A percentile compares a stretch with the other conserved stretches of the same genome.
These are phyloP conservation scores for Puffinus mauretanicus DNA, from an alignment of 2,113 vertebrate species.

Conservation along the genomic window DNA sequence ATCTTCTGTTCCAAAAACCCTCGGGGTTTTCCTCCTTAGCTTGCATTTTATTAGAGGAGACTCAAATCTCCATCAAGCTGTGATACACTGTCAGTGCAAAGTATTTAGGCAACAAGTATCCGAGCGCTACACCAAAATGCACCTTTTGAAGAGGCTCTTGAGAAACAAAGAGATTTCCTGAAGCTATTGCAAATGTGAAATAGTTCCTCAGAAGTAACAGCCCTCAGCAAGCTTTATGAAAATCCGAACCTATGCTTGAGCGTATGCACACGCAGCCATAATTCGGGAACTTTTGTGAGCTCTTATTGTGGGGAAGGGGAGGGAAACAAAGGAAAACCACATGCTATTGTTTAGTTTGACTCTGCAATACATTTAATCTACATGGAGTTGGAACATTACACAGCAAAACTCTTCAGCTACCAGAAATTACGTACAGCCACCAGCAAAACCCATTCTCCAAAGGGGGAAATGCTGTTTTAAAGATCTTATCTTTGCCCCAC, in stretches of 20 bases:
- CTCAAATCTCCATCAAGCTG: conserved; percentile 10
- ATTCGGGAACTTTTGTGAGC: background rate
- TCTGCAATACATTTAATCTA: background rate
- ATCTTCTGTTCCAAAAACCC: conserved; percentile 56
- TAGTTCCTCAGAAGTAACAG: background rate
- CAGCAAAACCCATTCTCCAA: background rate
- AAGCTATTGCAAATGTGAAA: background rate
- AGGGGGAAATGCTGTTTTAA: background rate
- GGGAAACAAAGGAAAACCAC: conserved; percentile 22
- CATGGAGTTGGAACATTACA: background rate
- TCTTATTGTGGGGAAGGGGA: background rate
- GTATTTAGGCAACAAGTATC: background rate
- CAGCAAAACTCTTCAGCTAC: background rate
- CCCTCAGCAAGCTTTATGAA: conserved; percentile 20
- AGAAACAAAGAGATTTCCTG: background rate
- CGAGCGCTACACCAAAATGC: background rate
- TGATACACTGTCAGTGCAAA: background rate
- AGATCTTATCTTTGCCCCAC: background rate
- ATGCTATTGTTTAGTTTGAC: conserved; percentile 3
- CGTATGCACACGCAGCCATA: background rate
- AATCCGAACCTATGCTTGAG: background rate
- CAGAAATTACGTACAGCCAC: background rate
- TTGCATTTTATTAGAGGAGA: background rate
- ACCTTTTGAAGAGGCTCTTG: background rate
- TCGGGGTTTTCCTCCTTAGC: conserved; percentile 17